Evolutionary conservation across 1,140 invertebrate species (phyloP), one percentile per base, ranked within the genome.

Genomic region (Brachionus manjavacas): DNA sequence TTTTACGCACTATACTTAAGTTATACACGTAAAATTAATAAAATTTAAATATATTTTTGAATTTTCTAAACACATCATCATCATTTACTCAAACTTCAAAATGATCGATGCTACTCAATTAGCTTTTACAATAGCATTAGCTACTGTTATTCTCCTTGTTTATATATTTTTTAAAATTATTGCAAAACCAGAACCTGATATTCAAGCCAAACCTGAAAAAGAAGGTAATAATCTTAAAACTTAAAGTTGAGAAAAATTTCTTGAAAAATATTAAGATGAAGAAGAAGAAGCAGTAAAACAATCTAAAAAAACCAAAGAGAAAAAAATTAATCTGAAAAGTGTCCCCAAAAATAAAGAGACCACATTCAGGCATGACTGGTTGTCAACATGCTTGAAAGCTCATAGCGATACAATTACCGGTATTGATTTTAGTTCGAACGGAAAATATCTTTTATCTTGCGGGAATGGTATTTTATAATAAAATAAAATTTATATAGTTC

Each of bases 381-480:
- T 95, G 70, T 87, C 93, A 1, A 92, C 92, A 31, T 92, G 93
- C 12, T 89, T 96, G 46, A 95, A 95, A 88, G 94, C 94, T 12
- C 94, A 96, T 86, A 93, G 92, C 3, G 92, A 92, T 0, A 88
- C 89, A 0, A 92, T 96, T 23, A 88, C 93, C 0, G 92, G 94
- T 74, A 91, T 95, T 87, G 92, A 94, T 87, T 94, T 95, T 87
- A 94, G 94, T 68, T 91, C 91, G 9, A 95, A 95, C 89, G 94
- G 93, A 70, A 95, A 95, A 90, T 95, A 92, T 86, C 90, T 96
- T 84, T 93, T 93, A 60, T 93, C 93, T 66, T 94, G 93, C 88
- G 93, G 92, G 85, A 93, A 94, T 91, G 94, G 94, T 95, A 92
- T 90, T n/a, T n/a, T n/a, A n/a, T n/a, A n/a, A n/a, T n/a, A n/a